Evolutionary conservation across 2,113 vertebrate species (phyloP).

Genomic region (Odontophorus gujanensis): DNA sequence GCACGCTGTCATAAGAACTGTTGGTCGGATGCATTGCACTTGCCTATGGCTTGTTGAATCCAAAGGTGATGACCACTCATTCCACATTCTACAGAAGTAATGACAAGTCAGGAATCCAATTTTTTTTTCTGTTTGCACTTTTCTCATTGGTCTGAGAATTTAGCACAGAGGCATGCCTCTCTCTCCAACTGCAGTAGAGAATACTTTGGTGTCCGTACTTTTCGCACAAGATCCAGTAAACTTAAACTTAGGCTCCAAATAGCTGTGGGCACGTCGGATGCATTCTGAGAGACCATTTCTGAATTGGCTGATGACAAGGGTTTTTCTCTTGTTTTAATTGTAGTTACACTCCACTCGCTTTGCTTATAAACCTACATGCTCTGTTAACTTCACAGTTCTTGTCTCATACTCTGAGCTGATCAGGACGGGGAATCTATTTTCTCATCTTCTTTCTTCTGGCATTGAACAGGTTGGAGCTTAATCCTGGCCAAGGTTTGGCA

Average conservation of each 20-base stretch:
- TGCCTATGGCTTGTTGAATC: not conserved
- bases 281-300: not conserved
- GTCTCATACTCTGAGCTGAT: not conserved
- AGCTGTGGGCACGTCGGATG: accelerated
- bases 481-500: not conserved
- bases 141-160: not conserved
- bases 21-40: accelerated
- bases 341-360: accelerated
- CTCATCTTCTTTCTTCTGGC: not conserved
- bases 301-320: not conserved
- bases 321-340: not conserved
- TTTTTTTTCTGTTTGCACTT: not conserved
- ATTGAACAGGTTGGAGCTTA: not conserved
- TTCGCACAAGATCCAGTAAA: not conserved
- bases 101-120: not conserved
- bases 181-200: not conserved
- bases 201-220: not conserved
- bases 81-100: not conserved
- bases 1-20: not conserved
- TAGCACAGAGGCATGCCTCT: not conserved
- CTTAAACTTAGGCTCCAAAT: not conserved
- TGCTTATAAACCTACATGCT: not conserved
- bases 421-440: not conserved
- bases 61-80: not conserved
- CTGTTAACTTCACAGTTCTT: not conserved